phyloP scores from a whole-genome alignment of 1,140 invertebrate species.

The Macrobrachium nipponense region DNA sequence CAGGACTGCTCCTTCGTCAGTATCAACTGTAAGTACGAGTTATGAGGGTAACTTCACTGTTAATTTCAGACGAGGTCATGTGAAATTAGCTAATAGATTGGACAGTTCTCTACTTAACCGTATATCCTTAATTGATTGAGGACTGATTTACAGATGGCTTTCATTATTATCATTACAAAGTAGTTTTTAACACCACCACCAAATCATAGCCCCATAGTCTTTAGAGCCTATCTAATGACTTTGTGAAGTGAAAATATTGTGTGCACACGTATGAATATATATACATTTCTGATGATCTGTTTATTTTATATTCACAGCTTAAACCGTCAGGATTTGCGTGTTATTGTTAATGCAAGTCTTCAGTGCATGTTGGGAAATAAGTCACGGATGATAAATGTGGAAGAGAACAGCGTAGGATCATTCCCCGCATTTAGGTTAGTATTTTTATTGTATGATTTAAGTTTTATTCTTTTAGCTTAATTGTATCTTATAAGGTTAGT shows the following conservation, averaged over 20 bases:
- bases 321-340: conserved; percentile 72
- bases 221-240: no score
- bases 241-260: no score
- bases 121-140: background rate
- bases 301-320: conserved; percentile 52
- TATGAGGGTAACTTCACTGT: background rate
- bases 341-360: conserved; percentile 75
- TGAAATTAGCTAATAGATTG: background rate
- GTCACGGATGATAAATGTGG: conserved; percentile 74
- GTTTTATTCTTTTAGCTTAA: background rate
- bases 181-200: no score
- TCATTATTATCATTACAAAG: no score
- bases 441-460: conserved; percentile 42
- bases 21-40: conserved; percentile 68
- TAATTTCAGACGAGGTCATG: background rate
- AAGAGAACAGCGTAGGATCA: conserved; percentile 73
- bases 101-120: background rate
- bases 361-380: conserved; percentile 83
- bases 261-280: no score
- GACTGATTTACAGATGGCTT: no score
- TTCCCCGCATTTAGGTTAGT: conserved; percentile 75
- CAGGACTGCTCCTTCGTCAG: conserved; percentile 78
- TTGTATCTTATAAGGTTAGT: background rate
- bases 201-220: no score
- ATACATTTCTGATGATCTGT: no score